Conservation (phyloP, 2,113 vertebrate species). For the Chaetops frenatus region DNA sequence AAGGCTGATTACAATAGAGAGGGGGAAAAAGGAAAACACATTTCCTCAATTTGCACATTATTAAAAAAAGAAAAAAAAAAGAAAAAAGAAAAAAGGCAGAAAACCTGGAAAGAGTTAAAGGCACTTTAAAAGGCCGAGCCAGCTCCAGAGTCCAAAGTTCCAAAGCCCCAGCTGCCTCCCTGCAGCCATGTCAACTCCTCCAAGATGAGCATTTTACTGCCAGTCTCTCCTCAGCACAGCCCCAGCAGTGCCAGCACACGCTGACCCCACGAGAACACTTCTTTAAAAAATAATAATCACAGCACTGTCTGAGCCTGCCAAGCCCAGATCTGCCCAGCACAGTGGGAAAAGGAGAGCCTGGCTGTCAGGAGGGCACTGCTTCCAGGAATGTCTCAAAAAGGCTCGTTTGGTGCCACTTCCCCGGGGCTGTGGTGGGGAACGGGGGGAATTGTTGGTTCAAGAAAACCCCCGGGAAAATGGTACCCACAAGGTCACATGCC, state of each 20-base stretch:
- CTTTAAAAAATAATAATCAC: background rate
- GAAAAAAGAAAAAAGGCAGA: background rate
- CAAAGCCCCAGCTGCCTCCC: background rate
- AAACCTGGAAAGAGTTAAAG: background rate
- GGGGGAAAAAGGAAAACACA: background rate
- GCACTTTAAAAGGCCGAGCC: background rate
- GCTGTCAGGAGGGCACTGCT: background rate
- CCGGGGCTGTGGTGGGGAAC: background rate
- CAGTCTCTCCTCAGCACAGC: background rate
- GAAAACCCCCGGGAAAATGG: background rate
- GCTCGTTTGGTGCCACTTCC: background rate
- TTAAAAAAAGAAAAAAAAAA: background rate
- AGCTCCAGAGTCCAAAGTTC: background rate
- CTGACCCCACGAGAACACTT: background rate
- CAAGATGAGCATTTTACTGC: background rate
- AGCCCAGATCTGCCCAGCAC: background rate
- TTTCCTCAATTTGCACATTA: background rate
- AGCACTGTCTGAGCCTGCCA: background rate
- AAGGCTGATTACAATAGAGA: background rate
- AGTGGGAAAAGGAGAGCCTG: background rate
- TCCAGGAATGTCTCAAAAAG: fast-evolving
- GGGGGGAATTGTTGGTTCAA: background rate
- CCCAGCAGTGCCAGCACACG: background rate
- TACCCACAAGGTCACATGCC: background rate
- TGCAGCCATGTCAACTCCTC: background rate